Percentiles rank a stretch among this genome's conserved stretches.
phyloP scores from a whole-genome alignment of 2,888 invertebrate species.

The Sympetrum striolatum region DNA sequence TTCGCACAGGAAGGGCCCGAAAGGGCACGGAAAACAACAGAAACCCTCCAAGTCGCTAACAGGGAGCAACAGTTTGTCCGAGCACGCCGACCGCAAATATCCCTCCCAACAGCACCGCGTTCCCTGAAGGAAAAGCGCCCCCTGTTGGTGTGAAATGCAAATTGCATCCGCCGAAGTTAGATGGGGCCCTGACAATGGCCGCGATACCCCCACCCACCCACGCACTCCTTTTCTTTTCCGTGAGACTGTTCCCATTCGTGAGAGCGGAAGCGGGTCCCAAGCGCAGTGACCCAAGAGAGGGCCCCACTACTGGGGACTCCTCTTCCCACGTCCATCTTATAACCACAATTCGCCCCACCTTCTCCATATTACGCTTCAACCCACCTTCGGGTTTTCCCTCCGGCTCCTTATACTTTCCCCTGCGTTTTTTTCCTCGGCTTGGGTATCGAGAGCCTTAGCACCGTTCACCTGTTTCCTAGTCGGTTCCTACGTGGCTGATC shows the following conservation, averaged over 20 bases:
- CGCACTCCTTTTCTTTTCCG: not conserved
- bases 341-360: not conserved
- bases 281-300: constrained; percentile 12
- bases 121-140: too few species aligned
- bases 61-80: too few species aligned
- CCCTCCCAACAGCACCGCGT: too few species aligned
- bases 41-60: too few species aligned
- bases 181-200: too few species aligned
- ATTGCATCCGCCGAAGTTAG: too few species aligned
- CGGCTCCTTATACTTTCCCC: not conserved
- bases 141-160: too few species aligned
- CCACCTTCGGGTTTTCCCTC: not conserved
- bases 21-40: too few species aligned
- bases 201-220: not conserved
- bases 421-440: not conserved
- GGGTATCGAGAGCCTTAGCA: not conserved
- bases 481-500: too few species aligned
- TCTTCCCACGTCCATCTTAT: not conserved
- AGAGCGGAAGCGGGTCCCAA: constrained; percentile 23
- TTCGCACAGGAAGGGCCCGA: too few species aligned
- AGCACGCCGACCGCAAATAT: too few species aligned
- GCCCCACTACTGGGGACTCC: not conserved
- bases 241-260: constrained; percentile 17
- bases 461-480: too few species aligned
- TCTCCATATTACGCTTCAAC: not conserved